Percentiles rank a stretch among this genome's conserved stretches.
Conservation (phyloP, 2,113 vertebrate genomes). For the Boulengeromyrus knoepffleri region DNA sequence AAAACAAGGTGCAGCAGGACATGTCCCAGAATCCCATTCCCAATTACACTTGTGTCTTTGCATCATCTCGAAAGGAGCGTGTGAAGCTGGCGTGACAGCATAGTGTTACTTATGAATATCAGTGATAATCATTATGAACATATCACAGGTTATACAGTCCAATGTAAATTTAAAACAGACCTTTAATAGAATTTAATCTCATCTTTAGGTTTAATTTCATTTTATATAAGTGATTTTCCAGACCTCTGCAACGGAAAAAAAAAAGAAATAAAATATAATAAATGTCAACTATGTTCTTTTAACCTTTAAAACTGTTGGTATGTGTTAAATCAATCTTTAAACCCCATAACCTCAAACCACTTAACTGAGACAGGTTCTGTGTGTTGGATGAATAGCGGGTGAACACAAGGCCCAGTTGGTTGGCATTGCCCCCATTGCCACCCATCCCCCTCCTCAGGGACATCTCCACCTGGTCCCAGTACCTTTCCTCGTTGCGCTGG, state of each 20-base stretch:
- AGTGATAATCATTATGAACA: background rate
- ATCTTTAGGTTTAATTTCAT: background rate
- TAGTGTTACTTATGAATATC: background rate
- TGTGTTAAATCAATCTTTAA: constrained; percentile 11
- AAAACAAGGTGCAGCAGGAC: background rate
- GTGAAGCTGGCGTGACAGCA: background rate
- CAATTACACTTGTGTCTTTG: background rate
- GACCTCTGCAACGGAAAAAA: background rate
- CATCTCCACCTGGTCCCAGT: background rate
- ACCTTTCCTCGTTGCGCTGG: background rate
- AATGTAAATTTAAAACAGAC: background rate
- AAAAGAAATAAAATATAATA: background rate
- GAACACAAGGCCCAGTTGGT: background rate
- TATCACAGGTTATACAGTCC: background rate
- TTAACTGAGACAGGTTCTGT: constrained; percentile 4
- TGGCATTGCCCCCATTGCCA: background rate
- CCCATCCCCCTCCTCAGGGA: background rate
- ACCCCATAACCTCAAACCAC: constrained; percentile 7
- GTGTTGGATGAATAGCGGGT: constrained; percentile 3
- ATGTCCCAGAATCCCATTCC: background rate
- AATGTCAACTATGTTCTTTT: background rate
- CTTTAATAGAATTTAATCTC: background rate
- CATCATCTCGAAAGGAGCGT: background rate
- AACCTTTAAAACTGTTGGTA: background rate
- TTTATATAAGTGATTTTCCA: background rate